Conservation (phyloP, 2,888 invertebrate species). For the Tinea pellionella region DNA sequence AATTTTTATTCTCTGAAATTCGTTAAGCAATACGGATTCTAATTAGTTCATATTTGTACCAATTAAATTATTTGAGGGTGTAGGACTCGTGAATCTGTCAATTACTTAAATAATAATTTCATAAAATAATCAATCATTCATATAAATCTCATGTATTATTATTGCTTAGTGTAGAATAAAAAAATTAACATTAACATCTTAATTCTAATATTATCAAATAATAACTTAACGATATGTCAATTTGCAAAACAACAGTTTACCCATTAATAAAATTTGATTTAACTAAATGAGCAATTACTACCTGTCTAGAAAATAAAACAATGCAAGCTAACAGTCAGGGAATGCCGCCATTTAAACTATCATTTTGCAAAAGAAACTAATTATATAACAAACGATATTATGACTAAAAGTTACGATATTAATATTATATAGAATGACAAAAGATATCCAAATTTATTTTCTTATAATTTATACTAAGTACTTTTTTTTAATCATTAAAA, state of each 20-base stretch:
- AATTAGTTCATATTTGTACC: too few species aligned
- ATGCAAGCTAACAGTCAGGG: not conserved
- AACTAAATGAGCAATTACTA: not conserved
- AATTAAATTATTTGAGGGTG: too few species aligned
- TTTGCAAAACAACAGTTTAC: not conserved
- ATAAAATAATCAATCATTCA: not conserved
- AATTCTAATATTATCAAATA: not conserved
- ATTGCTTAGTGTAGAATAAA: not conserved
- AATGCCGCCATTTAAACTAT: not conserved
- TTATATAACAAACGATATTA: not conserved
- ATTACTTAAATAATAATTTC: not conserved
- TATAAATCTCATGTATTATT: not conserved
- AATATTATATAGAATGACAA: too few species aligned
- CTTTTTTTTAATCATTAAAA: too few species aligned
- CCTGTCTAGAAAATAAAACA: not conserved
- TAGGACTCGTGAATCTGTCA: too few species aligned
- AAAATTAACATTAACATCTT: not conserved
- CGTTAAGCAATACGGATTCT: too few species aligned
- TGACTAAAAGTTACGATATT: too few species aligned
- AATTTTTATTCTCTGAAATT: too few species aligned
- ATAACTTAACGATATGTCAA: conserved; percentile 1
- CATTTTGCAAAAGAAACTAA: not conserved
- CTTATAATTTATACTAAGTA: too few species aligned
- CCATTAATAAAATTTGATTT: not conserved
- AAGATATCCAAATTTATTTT: too few species aligned